phyloP scores from a whole-genome alignment of 2,113 vertebrate genomes.

The Pseudopodoces humilis region DNA sequence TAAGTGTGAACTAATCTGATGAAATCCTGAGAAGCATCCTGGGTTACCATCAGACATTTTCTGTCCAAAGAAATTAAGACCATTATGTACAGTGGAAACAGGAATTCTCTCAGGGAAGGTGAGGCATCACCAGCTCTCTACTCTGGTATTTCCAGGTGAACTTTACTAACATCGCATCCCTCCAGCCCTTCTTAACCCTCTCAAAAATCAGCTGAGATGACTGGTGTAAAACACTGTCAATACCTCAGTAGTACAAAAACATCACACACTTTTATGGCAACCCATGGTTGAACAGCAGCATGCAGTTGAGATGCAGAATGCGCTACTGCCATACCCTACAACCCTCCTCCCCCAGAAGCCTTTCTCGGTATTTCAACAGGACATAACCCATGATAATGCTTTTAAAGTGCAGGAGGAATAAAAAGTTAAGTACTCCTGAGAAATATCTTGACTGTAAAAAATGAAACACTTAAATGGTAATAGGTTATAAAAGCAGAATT shows the following conservation, averaged over 20 bases:
- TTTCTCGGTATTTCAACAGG: not conserved
- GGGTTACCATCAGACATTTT: not conserved
- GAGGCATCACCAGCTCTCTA: not conserved
- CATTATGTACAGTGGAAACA: not conserved
- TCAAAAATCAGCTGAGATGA: not conserved
- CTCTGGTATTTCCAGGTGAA: not conserved
- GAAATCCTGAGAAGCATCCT: not conserved
- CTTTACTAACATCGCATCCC: not conserved
- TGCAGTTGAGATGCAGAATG: not conserved
- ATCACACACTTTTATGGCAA: not conserved
- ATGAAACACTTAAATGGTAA: not conserved
- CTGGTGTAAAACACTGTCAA: not conserved
- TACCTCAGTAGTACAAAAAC: not conserved
- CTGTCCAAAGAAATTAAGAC: not conserved
- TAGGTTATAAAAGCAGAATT: not conserved
- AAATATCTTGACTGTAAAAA: not conserved
- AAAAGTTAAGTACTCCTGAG: not conserved
- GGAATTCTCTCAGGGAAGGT: not conserved
- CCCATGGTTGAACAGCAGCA: not conserved
- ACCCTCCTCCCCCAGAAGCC: not conserved
- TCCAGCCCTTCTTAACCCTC: not conserved
- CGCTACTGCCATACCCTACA: not conserved
- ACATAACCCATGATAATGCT: not conserved
- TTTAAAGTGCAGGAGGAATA: not conserved
- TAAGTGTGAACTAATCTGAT: not conserved